A percentile compares a stretch with the other conserved stretches of the same genome.
Conservation (phyloP, 1,140 invertebrate species). For the Lycorma delicatula region DNA sequence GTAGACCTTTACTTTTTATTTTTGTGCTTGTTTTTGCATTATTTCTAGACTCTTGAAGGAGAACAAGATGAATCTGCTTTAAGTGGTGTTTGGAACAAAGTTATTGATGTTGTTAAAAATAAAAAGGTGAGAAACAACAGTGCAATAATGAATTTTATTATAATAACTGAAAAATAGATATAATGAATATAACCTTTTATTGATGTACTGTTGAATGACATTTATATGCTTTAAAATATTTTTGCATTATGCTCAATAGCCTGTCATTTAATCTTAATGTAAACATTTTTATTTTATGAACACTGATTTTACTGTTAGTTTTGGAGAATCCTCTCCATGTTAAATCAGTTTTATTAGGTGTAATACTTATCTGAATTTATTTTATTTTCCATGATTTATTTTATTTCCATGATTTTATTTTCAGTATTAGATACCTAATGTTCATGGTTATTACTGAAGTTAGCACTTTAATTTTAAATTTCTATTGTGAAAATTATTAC, state of each 20-base stretch:
- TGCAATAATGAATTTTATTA: neutral
- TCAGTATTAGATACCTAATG: no score
- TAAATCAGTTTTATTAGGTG: no score
- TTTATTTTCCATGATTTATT: no score
- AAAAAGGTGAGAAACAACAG: constrained; percentile 21
- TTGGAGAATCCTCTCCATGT: no score
- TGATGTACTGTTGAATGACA: neutral
- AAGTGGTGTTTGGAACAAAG: constrained; percentile 27
- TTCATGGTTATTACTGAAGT: no score
- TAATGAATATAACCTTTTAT: neutral
- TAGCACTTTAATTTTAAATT: no score
- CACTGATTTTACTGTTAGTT: no score
- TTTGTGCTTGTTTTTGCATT: neutral
- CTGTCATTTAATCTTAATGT: neutral
- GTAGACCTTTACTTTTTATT: no score
- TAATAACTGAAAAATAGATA: neutral
- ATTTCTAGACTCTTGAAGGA: constrained; percentile 17
- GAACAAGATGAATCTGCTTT: constrained; percentile 21
- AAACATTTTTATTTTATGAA: no score
- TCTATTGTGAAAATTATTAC: no score
- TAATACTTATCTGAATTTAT: no score
- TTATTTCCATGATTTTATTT: no score
- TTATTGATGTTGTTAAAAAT: constrained; percentile 26
- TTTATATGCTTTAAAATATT: neutral
- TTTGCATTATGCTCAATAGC: neutral